phyloP scores from a whole-genome alignment of 2,113 vertebrate species.

The Lanius ludovicianus region DNA sequence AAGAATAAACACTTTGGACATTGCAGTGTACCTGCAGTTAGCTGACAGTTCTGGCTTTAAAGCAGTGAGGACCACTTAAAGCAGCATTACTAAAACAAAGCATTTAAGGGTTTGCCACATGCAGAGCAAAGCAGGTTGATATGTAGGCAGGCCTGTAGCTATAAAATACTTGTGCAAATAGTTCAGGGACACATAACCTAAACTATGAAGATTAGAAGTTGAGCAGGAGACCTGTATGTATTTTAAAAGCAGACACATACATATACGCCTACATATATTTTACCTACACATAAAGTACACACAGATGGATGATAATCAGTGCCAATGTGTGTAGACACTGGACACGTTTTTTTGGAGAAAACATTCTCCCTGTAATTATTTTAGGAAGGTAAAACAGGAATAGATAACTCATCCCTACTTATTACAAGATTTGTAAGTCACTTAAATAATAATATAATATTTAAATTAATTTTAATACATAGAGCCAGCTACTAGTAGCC shows the following conservation, averaged over 20 bases:
- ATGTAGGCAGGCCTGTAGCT: background rate
- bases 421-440: background rate
- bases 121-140: background rate
- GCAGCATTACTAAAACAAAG: background rate
- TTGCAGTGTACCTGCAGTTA: background rate
- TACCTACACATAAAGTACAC: background rate
- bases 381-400: background rate
- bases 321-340: background rate
- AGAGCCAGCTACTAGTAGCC: background rate
- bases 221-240: background rate
- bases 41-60: background rate
- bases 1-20: background rate
- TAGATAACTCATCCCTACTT: background rate
- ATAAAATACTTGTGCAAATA: background rate
- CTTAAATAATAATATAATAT: background rate
- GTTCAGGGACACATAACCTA: accelerated
- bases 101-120: background rate
- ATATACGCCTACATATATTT: background rate
- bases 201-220: background rate
- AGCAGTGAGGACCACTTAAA: background rate
- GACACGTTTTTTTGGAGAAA: background rate
- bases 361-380: background rate
- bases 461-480: background rate
- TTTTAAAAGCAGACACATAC: background rate
- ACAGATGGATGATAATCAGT: background rate